Base-by-base conservation (phyloP, 2,113 vertebrate species). In the Heteronetta atricapilla region DNA sequence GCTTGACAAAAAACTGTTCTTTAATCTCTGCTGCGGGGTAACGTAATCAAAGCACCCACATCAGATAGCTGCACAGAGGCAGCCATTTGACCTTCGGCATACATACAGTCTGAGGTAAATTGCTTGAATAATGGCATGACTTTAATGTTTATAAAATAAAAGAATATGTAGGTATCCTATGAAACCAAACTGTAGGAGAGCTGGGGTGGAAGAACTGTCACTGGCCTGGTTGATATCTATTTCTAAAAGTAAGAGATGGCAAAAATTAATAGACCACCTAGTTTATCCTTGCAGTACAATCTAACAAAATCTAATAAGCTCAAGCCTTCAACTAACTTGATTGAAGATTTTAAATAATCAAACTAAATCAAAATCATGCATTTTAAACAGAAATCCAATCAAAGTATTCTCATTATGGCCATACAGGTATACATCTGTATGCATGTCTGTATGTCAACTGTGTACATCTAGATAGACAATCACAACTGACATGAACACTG, bases 321-420 rank as follows among this genome's bases (percentile, higher is more conserved):
- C 25, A 1, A 4, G 10, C 15, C 3, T 85, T 82, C 63, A 20
- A 29, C 33, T 94, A 56, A 77, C 83, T 62, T 68, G 80, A 42
- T n/a, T n/a, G 34, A 64, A 60, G 68, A 78, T 52, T 86, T 91
- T 10, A 58, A 84, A 72, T 84, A 92, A 90, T 88, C 86, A 72
- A 53, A 86, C 42, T 18, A 66, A 90, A 84, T 88, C 22, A 44
- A 62, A 94, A 31, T 28, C 0, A 10, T 33, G 38, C 62, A 69
- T 81, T 90, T 95, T 84, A 90, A 91, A 83, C 89, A 79, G 68
- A 29, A 66, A 18, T 40, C 80, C 56, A 93, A 23, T 92, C 56
- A 55, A 13, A 77, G 52, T 23, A 1, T 3, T 40, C 6, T 88
- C 59, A 7, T 67, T 68, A 64, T 80, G 68, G 68, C 56, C 31